phyloP scores from a whole-genome alignment of 2,113 vertebrate genomes.

The Paradisaea rubra region DNA sequence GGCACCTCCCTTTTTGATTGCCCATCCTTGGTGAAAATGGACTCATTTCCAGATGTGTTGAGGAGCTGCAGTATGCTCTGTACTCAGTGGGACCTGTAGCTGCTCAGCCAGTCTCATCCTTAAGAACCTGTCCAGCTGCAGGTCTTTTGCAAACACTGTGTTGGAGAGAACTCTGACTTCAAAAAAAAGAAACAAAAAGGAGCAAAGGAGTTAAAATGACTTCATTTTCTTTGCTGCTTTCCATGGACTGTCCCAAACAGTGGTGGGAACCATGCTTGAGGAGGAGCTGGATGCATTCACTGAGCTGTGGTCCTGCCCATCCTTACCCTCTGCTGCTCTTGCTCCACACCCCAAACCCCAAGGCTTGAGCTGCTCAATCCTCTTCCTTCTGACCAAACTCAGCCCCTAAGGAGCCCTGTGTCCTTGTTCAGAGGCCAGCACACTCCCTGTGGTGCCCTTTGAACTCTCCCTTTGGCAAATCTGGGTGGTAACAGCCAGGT shows the following conservation, averaged over 20 bases:
- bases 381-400: neutral
- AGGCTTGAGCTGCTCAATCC: neutral
- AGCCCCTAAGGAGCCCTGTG: neutral
- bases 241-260: accelerated
- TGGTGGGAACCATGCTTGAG: neutral
- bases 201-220: conserved; percentile 44
- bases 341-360: neutral
- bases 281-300: neutral
- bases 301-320: neutral
- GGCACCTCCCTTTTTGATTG: conserved; percentile 26
- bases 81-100: neutral
- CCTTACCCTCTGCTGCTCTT: neutral
- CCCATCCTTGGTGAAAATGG: neutral
- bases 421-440: neutral
- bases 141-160: neutral
- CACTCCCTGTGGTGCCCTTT: neutral
- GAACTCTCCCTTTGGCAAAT: neutral
- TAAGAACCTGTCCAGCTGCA: neutral
- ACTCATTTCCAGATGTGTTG: conserved; percentile 16
- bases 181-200: neutral
- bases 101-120: neutral
- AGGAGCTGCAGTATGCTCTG: neutral
- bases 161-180: neutral
- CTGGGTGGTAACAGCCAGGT: neutral
- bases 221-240: neutral